Conservation (phyloP, 1,140 invertebrate species). For the Drosophila kikkawai region DNA sequence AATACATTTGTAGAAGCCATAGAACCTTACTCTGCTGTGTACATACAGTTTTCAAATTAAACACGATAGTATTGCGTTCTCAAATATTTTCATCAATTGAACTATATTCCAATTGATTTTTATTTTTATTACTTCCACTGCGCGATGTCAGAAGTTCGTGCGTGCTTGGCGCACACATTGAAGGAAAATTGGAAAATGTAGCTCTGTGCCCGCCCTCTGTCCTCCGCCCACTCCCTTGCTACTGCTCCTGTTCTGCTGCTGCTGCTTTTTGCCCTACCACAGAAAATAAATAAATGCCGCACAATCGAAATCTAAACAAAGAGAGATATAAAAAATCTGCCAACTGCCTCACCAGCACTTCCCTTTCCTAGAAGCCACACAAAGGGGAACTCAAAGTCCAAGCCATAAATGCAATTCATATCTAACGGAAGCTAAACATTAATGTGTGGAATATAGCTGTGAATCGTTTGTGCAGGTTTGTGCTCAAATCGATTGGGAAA, state of each 20-base stretch:
- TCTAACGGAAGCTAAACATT: conserved; percentile 25
- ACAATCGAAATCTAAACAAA: conserved; percentile 62
- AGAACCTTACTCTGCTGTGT: neutral
- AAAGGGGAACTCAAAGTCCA: conserved; percentile 44
- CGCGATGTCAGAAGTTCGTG: conserved; percentile 34
- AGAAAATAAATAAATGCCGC: conserved; percentile 55
- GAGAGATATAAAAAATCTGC: conserved; percentile 58
- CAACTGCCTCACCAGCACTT: conserved; percentile 47
- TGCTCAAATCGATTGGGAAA: conserved; percentile 23
- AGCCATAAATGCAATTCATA: conserved; percentile 36
- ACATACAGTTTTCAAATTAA: conserved; percentile 19
- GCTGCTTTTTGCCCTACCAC: neutral
- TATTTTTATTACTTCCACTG: conserved; percentile 22
- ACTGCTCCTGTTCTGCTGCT: neutral
- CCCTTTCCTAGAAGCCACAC: conserved; percentile 37
- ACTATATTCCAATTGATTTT: conserved; percentile 39
- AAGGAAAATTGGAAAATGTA: conserved; percentile 38
- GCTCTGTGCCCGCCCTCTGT: neutral
- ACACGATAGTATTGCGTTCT: conserved; percentile 4
- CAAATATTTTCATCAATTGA: conserved; percentile 32
- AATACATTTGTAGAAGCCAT: neutral
- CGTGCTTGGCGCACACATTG: conserved; percentile 31
- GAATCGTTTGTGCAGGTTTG: conserved; percentile 7
- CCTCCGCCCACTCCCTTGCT: neutral
- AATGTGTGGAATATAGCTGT: conserved; percentile 7